Evolutionary conservation across 2,797 vertebrate species (phyloP).

Genomic region (Threskiornis aethiopicus): DNA sequence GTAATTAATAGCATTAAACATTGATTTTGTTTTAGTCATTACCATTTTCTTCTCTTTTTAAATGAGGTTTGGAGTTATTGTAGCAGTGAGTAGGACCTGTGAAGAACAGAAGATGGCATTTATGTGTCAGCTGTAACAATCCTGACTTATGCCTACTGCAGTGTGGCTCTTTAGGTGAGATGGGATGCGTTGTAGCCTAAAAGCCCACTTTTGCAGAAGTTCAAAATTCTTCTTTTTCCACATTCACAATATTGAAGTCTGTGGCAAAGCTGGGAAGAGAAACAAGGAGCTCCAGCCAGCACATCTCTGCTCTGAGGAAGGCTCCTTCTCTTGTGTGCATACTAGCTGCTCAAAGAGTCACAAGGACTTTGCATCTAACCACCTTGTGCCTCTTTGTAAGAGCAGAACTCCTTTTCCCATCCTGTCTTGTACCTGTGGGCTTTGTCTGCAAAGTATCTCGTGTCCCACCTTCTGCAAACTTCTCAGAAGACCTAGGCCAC

Average conservation of each 20-base stretch:
- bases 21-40: background rate
- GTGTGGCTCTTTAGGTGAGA: background rate
- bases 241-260: background rate
- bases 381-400: background rate
- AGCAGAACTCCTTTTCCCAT: background rate
- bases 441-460: background rate
- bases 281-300: background rate
- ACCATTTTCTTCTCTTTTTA: background rate
- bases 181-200: background rate
- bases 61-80: background rate
- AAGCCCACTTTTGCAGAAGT: background rate
- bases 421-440: background rate
- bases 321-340: background rate
- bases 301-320: background rate
- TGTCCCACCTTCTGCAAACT: background rate
- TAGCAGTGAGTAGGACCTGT: background rate
- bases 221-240: background rate
- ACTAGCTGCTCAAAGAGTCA: background rate
- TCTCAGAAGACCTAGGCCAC: accelerated
- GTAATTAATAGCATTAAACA: background rate
- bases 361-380: background rate
- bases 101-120: background rate
- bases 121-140: background rate
- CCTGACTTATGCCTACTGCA: background rate
- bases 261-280: background rate